These are phyloP conservation scores for Dinocampus coccinellae DNA, from an alignment of 2,888 invertebrate species.

Conservation along the genomic window DNA sequence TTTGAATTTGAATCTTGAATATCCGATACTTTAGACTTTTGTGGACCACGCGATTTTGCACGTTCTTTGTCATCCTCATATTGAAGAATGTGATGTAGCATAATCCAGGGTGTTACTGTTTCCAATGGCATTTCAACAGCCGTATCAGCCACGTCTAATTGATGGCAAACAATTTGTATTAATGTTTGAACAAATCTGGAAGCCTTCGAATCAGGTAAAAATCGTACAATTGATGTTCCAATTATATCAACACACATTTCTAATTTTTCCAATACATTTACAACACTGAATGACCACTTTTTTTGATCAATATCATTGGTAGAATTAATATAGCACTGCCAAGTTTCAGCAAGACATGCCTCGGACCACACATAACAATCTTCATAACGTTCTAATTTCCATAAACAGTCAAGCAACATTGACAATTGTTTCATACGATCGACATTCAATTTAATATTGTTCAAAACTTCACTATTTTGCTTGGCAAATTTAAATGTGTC, in stretches of 20 bases:
- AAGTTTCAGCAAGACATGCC: slow-evolving; percentile 80
- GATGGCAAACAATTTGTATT: slow-evolving; percentile 81
- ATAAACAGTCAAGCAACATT: slow-evolving; percentile 77
- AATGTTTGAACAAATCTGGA: slow-evolving; percentile 81
- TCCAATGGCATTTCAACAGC: slow-evolving; percentile 77
- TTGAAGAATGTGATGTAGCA: slow-evolving; percentile 84
- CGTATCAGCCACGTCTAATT: slow-evolving; percentile 79
- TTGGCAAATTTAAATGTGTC: slow-evolving; percentile 75
- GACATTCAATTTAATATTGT: slow-evolving; percentile 54
- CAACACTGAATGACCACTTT: slow-evolving; percentile 71
- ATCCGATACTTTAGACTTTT: slow-evolving; percentile 52
- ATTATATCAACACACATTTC: slow-evolving; percentile 72
- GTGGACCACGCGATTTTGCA: slow-evolving; percentile 65
- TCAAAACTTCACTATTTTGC: slow-evolving; percentile 58
- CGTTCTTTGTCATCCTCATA: slow-evolving; percentile 79
- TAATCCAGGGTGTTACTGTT: slow-evolving; percentile 84
- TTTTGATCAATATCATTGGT: slow-evolving; percentile 66
- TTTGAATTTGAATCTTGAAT: slow-evolving; percentile 43
- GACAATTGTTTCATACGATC: slow-evolving; percentile 71
- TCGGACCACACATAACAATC: slow-evolving; percentile 85
- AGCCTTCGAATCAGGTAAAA: slow-evolving; percentile 74
- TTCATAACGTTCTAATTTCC: slow-evolving; percentile 73
- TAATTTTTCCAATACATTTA: slow-evolving; percentile 69
- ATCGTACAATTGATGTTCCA: slow-evolving; percentile 70
- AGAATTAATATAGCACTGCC: slow-evolving; percentile 74